These are phyloP conservation scores for Trichacis sp. DNA, from an alignment of 2,888 invertebrate species.

Conservation along the genomic window DNA sequence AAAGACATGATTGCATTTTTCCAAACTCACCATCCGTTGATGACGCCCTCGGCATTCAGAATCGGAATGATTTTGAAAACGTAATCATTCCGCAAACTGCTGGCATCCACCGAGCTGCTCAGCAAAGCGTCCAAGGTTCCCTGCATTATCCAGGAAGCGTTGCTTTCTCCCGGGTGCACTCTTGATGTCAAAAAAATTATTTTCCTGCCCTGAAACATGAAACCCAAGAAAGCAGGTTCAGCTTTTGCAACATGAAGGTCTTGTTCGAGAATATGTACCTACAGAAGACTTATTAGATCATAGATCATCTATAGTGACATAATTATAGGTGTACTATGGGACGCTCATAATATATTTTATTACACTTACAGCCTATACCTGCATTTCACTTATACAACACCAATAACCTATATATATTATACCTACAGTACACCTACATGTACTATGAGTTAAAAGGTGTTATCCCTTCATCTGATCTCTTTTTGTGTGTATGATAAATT, in stretches of 20 bases:
- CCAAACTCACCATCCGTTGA: conserved; percentile 74
- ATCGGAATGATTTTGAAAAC: conserved; percentile 90
- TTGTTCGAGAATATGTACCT: too few species aligned
- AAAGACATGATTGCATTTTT: conserved; percentile 55
- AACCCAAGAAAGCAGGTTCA: neutral
- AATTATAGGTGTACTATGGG: too few species aligned
- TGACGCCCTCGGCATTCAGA: conserved; percentile 90
- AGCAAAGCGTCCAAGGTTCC: conserved; percentile 79
- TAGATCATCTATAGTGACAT: too few species aligned
- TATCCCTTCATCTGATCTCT: too few species aligned
- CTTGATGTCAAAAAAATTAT: conserved; percentile 81
- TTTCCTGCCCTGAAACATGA: conserved; percentile 72
- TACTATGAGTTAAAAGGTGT: too few species aligned
- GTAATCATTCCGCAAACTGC: conserved; percentile 76
- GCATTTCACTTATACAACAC: too few species aligned
- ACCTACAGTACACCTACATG: too few species aligned
- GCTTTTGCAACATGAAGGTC: neutral
- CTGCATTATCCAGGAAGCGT: conserved; percentile 90
- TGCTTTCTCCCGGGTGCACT: conserved; percentile 91
- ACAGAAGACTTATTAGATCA: too few species aligned
- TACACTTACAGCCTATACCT: too few species aligned
- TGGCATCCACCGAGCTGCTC: conserved; percentile 72
- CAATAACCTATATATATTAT: too few species aligned
- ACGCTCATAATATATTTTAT: too few species aligned
- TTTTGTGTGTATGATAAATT: too few species aligned